phyloP scores from a whole-genome alignment of 2,113 vertebrate genomes.

The Petromus typicus region DNA sequence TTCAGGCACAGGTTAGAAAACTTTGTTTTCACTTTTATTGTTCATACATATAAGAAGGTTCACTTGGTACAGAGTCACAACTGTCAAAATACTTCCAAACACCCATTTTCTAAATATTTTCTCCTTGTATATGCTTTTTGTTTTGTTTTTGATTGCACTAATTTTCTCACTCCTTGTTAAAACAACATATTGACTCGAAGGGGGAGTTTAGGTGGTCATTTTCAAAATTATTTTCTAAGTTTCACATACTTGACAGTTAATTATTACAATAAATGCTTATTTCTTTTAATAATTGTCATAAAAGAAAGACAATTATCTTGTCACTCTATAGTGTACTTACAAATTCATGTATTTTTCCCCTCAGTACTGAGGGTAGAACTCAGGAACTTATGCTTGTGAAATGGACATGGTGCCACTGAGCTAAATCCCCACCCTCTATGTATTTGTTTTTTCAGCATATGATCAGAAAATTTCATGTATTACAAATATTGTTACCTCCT shows the following conservation, averaged over 20 bases:
- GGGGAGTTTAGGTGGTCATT: neutral
- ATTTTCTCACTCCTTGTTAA: neutral
- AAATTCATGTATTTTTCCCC: no score
- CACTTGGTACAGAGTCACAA: neutral
- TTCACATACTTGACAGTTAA: neutral
- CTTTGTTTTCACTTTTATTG: neutral
- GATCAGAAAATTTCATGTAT: neutral
- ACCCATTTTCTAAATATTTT: neutral
- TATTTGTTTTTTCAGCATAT: neutral
- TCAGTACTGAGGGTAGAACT: no score
- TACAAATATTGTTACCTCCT: neutral
- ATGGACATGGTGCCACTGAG: no score
- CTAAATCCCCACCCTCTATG: no score
- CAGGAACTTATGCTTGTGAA: no score
- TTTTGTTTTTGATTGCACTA: neutral
- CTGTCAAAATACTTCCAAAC: neutral
- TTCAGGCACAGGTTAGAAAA: neutral
- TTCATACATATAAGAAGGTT: neutral
- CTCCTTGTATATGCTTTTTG: neutral
- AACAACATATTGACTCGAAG: neutral
- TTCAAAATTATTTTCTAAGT: conserved; percentile 15
- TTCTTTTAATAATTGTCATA: neutral
- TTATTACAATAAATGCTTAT: neutral
- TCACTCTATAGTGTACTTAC: neutral
- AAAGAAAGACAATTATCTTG: neutral